Percentiles rank a stretch among this genome's conserved stretches.
Evolutionary conservation across 2,888 invertebrate genomes (phyloP).

Genomic region (Bellardia pandia): DNA sequence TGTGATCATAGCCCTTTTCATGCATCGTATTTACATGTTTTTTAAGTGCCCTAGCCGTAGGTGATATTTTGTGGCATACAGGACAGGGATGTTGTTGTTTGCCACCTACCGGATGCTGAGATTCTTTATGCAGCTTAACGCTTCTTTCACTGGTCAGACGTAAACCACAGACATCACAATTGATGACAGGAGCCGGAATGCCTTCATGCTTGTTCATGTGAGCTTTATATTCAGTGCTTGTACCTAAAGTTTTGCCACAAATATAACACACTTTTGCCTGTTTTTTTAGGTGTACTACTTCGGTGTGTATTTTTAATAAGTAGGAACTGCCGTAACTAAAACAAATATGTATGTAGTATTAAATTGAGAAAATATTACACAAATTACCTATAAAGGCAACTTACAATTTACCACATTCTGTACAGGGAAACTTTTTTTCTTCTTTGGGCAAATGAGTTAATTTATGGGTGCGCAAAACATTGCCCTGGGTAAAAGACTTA

Average conservation of each 20-base stretch:
- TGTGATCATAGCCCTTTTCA: constrained; percentile 78
- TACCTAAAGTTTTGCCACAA: constrained; percentile 81
- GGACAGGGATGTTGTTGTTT: constrained; percentile 79
- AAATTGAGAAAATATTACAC: not conserved
- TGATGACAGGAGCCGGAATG: constrained; percentile 76
- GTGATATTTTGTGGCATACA: constrained; percentile 81
- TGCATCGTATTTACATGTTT: constrained; percentile 82
- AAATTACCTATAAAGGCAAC: constrained; percentile 46
- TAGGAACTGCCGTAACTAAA: constrained; percentile 80
- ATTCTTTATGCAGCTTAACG: constrained; percentile 79
- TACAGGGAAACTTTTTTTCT: constrained; percentile 78
- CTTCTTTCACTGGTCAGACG: constrained; percentile 79
- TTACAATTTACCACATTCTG: constrained; percentile 80
- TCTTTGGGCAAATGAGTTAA: constrained; percentile 80
- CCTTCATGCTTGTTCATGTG: constrained; percentile 81
- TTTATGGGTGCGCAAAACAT: constrained; percentile 78
- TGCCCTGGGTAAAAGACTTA: constrained; percentile 79
- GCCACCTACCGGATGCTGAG: constrained; percentile 80
- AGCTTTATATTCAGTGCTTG: constrained; percentile 78
- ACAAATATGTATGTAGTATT: constrained; percentile 49
- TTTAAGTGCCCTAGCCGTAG: constrained; percentile 81
- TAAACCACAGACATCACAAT: constrained; percentile 80
- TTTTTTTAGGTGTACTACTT: constrained; percentile 79
- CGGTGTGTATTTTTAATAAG: constrained; percentile 77
- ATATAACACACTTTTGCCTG: constrained; percentile 82